phyloP scores from a whole-genome alignment of 2,113 vertebrate genomes.

The Henicopernis longicauda region DNA sequence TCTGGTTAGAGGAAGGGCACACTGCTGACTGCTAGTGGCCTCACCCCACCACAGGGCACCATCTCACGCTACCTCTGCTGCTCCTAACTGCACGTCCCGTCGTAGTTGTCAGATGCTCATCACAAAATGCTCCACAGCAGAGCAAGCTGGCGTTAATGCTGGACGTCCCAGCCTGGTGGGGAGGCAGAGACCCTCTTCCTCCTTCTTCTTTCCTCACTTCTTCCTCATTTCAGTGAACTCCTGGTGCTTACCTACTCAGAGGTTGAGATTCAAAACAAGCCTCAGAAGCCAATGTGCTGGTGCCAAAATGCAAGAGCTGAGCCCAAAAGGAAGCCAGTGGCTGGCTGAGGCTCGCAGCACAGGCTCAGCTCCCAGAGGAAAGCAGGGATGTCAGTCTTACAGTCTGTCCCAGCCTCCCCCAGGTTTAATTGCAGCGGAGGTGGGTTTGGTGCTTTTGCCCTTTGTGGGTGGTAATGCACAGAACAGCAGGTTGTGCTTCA shows the following conservation, averaged over 20 bases:
- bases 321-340: background rate
- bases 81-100: rapidly evolving
- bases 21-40: background rate
- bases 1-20: background rate
- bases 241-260: background rate
- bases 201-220: background rate
- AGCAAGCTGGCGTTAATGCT: rapidly evolving
- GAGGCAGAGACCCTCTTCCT: background rate
- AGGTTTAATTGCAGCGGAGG: background rate
- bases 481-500: background rate
- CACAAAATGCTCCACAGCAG: rapidly evolving
- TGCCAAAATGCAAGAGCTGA: background rate
- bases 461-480: background rate
- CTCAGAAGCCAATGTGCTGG: background rate
- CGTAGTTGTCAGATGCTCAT: background rate
- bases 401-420: background rate
- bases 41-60: no score
- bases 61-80: rapidly evolving
- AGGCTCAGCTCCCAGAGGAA: rapidly evolving
- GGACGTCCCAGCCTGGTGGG: rapidly evolving
- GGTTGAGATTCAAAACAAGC: background rate
- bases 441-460: background rate
- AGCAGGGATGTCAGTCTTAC: rapidly evolving
- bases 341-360: background rate
- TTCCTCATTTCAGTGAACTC: background rate